Conservation (phyloP, 2,888 invertebrate genomes). For the Allygus modestus region DNA sequence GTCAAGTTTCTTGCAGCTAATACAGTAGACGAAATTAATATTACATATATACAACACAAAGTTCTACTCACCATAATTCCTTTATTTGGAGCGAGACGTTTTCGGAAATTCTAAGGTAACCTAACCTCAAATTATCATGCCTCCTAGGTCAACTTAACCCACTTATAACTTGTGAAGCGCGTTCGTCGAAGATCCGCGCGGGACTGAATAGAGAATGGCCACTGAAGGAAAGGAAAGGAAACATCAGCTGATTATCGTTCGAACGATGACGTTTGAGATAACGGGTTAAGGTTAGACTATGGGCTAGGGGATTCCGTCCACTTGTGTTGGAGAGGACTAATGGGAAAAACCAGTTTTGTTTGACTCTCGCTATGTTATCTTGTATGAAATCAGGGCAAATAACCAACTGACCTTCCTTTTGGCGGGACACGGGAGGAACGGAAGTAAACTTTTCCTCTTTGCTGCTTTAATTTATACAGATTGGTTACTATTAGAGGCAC, state of each 20-base stretch:
- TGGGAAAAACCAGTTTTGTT: conserved; percentile 10
- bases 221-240: background rate
- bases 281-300: background rate
- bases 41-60: too few relatives aligned
- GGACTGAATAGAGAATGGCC: too few relatives aligned
- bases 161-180: background rate
- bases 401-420: background rate
- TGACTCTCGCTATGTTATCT: background rate
- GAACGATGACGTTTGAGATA: conserved; percentile 13
- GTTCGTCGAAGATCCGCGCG: background rate
- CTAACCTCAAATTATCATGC: background rate
- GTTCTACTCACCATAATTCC: too few relatives aligned
- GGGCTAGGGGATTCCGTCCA: conserved; percentile 1
- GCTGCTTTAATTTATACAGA: background rate
- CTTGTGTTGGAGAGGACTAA: background rate
- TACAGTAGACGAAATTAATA: too few relatives aligned
- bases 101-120: too few relatives aligned
- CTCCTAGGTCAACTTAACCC: background rate
- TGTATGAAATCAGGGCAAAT: background rate
- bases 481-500: background rate
- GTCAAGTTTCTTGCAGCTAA: too few relatives aligned
- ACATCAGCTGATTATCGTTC: background rate
- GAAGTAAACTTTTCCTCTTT: background rate
- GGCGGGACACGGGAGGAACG: background rate
- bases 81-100: too few relatives aligned